Evolutionary conservation across 2,888 invertebrate genomes (phyloP), one percentile per base, ranked within the genome.

Genomic region (Oscheius onirici): DNA sequence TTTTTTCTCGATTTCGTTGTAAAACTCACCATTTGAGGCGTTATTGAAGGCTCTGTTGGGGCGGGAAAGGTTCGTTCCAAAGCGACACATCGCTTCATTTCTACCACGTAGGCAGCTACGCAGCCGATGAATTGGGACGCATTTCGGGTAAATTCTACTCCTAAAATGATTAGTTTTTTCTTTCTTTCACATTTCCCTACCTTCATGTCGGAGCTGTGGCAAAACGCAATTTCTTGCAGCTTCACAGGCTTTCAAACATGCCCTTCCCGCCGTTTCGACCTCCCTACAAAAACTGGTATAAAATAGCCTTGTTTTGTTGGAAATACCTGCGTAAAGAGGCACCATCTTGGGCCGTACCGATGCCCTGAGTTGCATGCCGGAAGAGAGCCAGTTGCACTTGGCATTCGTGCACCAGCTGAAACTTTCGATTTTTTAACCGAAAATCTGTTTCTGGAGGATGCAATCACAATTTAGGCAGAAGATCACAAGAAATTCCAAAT

Each of bases 81-180:
- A 8, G 82, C 77, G 11, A 81, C 78, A 69, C 84, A 87, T 24
- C 87, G 73, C 70, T 82, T 83, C 84, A 87, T 83, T 76, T 87
- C 87, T 28, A 81, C 76, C 20, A 87, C 73, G 70, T 84, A 85
- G 41, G 83, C 83, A 26, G 81, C 77, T 34, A 87, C 81, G 58
- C 84, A 85, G 41, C 84, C 87, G 60, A 88, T 88, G 75, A 88
- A 87, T 69, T 85, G 82, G n/a, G 79, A 79, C 28, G 87, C 87
- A 57, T 85, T 84, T 41, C 84, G 77, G 2, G 86, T 82, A 71
- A 87, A 87, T 68, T 87, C 87, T 49, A 78, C 79, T 44, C 82
- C 83, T 82, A 69, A 61, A 81, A 76, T 22, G 22, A 0, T 13
- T 17, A 28, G 2, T 24, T 34, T 26, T 49, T 52, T 26, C 15